Percentiles rank a stretch among this genome's conserved stretches.
Conservation (phyloP, 2,888 invertebrate genomes). For the Pseudococcus jackbeardsleyi region DNA sequence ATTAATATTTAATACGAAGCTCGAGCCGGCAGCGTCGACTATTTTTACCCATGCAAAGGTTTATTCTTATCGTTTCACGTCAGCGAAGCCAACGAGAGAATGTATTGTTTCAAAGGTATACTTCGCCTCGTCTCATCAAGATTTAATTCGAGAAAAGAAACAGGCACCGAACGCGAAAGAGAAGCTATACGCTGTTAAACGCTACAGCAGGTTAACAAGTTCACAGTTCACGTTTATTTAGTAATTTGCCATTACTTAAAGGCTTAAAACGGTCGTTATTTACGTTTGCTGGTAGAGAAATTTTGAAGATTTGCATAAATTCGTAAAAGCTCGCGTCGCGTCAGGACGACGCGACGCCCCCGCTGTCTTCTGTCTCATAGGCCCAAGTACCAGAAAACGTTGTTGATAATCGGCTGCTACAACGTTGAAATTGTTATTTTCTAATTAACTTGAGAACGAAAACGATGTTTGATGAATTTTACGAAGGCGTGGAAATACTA, state of each 20-base stretch:
- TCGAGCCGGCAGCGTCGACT: neutral
- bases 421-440: slow-evolving; percentile 37
- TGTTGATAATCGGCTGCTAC: slow-evolving; percentile 43
- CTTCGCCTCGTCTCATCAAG: neutral
- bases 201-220: slow-evolving; percentile 44
- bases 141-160: slow-evolving; percentile 1
- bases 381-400: neutral
- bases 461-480: slow-evolving; percentile 32
- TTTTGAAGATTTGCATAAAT: slow-evolving; percentile 42
- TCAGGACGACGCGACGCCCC: neutral
- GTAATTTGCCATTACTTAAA: slow-evolving; percentile 51
- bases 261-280: slow-evolving; percentile 44
- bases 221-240: slow-evolving; percentile 40
- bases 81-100: neutral
- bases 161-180: neutral
- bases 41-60: neutral
- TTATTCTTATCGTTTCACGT: neutral
- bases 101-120: slow-evolving; percentile 5
- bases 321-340: slow-evolving; percentile 6
- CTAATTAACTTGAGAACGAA: slow-evolving; percentile 25
- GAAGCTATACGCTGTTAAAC: neutral
- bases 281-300: slow-evolving; percentile 36
- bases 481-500: neutral
- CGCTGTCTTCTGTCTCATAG: neutral
- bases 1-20: slow-evolving; percentile 19